These are phyloP conservation scores for Sebastes oblongus DNA, from an alignment of 2,797 vertebrate genomes.

Conservation along the genomic window DNA sequence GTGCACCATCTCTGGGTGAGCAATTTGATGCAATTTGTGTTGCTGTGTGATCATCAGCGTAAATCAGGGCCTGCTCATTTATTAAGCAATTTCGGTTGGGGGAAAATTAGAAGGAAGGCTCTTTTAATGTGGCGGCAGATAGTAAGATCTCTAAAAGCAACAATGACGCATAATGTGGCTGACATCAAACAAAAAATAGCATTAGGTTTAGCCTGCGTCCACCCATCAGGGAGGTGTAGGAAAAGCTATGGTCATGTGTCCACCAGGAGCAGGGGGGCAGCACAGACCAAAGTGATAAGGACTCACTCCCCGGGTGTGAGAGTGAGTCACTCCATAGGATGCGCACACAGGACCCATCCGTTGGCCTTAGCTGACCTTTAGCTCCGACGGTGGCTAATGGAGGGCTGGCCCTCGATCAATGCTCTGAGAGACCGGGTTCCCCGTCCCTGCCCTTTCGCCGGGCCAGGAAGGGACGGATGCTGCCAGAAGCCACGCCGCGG, in stretches of 20 bases:
- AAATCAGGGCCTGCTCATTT: conserved; percentile 72
- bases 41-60: conserved; percentile 75
- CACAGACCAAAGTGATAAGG: conserved; percentile 59
- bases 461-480: conserved; percentile 56
- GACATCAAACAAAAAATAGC: conserved; percentile 57
- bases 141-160: conserved; percentile 67
- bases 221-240: conserved; percentile 7
- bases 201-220: conserved; percentile 6
- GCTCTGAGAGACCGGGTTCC: conserved; percentile 59
- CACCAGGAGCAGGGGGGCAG: conserved; percentile 33
- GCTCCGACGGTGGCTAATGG: conserved; percentile 71
- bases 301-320: conserved; percentile 56
- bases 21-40: conserved; percentile 82
- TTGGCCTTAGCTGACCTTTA: conserved; percentile 78
- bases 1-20: conserved; percentile 66
- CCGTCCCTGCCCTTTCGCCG: conserved; percentile 67
- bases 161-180: conserved; percentile 59
- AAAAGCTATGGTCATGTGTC: conserved; percentile 27
- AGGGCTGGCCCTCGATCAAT: conserved; percentile 76
- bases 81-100: conserved; percentile 75
- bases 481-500: conserved; percentile 63
- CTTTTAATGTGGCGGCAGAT: conserved; percentile 61
- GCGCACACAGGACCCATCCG: conserved; percentile 60
- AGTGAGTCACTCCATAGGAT: conserved; percentile 64
- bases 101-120: conserved; percentile 71